phyloP scores from a whole-genome alignment of 2,797 vertebrate genomes.

The Meriones psammophilus region DNA sequence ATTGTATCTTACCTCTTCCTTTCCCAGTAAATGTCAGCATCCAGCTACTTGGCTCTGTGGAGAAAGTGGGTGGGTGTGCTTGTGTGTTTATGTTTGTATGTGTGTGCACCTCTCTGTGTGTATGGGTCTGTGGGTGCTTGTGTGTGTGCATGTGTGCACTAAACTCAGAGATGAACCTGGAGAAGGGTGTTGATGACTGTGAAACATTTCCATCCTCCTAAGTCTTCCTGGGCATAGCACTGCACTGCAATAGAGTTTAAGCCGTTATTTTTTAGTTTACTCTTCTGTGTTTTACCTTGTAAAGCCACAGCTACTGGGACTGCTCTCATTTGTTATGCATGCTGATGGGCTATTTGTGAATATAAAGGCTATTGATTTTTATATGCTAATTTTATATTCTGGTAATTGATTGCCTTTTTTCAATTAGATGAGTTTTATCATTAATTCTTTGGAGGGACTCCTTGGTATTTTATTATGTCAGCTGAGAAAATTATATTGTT shows the following conservation, averaged over 20 bases:
- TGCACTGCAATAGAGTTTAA: neutral
- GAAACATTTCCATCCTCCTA: neutral
- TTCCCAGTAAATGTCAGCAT: neutral
- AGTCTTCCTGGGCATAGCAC: neutral
- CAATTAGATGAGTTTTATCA: constrained; percentile 18
- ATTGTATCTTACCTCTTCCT: neutral
- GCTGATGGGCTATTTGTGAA: neutral
- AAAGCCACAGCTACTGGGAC: neutral
- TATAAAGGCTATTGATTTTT: constrained; percentile 1
- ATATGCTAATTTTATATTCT: neutral
- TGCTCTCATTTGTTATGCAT: neutral
- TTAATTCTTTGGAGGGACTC: neutral
- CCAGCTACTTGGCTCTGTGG: neutral
- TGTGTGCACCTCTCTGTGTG: neutral
- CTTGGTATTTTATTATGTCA: neutral
- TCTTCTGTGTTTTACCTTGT: neutral
- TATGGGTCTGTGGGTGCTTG: neutral
- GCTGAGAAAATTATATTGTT: neutral
- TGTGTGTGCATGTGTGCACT: neutral
- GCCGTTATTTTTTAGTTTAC: neutral
- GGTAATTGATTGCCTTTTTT: constrained; percentile 1
- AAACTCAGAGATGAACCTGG: neutral
- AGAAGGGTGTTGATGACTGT: neutral
- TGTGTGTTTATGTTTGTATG: neutral
- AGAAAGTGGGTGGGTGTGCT: neutral